Conservation (phyloP, 1,140 invertebrate genomes). For the Oscheius sp. region DNA sequence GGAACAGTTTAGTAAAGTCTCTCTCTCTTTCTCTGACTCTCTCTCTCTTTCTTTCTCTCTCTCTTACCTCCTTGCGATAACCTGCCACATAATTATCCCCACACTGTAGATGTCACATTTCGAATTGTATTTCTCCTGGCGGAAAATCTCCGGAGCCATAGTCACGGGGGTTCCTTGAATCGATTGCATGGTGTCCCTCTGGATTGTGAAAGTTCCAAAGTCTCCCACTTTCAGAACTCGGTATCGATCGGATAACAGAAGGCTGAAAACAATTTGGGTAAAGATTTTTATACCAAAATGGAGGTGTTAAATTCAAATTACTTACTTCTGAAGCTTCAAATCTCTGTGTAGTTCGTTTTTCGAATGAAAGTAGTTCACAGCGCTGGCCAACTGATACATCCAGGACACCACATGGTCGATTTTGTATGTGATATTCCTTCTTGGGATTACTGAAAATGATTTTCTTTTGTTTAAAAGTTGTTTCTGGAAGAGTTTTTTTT, state of each 20-base stretch:
- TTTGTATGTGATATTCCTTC: conserved; percentile 8
- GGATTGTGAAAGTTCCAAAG: conserved; percentile 28
- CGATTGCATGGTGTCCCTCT: conserved; percentile 18
- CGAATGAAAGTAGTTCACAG: conserved; percentile 23
- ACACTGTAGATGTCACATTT: conserved; percentile 33
- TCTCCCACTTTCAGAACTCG: conserved; percentile 24
- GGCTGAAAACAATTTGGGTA: conserved; percentile 10
- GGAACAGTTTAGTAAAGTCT: no score
- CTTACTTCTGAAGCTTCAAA: conserved; percentile 32
- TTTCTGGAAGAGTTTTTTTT: no score
- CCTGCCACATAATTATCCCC: conserved; percentile 34
- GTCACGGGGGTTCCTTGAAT: conserved; percentile 29
- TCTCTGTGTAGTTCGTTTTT: conserved; percentile 17
- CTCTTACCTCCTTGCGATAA: conserved; percentile 18
- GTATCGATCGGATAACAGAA: conserved; percentile 22
- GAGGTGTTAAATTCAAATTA: not conserved
- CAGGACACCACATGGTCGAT: conserved; percentile 22
- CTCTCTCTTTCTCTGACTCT: no score
- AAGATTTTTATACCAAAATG: not conserved
- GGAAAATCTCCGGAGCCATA: conserved; percentile 32
- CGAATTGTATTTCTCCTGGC: conserved; percentile 6
- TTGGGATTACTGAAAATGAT: conserved; percentile 13
- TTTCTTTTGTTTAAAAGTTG: no score
- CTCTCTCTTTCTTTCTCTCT: no score
- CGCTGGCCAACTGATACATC: conserved; percentile 18